Evolutionary conservation across 2,888 invertebrate species (phyloP), one percentile per base, ranked within the genome.

Genomic region (Machimus rusticus): DNA sequence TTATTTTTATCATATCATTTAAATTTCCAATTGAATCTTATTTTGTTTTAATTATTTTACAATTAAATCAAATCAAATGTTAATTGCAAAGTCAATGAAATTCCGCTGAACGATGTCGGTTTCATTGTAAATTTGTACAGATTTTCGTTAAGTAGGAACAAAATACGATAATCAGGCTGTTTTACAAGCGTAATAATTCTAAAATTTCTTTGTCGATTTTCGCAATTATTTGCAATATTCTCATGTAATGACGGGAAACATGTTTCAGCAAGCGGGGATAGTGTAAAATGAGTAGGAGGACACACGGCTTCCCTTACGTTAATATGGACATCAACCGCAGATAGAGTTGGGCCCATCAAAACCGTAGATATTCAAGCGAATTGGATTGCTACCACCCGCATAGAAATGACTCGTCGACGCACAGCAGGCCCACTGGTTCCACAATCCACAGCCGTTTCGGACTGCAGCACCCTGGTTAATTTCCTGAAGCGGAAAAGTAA

Each of bases 401-500:
- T 55, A 23, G 66, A 28, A 2, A 66, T 12, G 66, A 19, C 3
- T 23, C 66, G 12, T 66, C 28, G 28, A 23, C 19, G 23, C 66
- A 14, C 66, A 66, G 66, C 28, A 66, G 28, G 66, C 12, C 19
- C 12, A 9, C 23, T n/a, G 55, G 55, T 55, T 55, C 9, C 8
- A n/a, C 55, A 23, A 23, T 28, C 66, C 28, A 66, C 12, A 66
- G 28, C 23, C 28, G 66, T 66, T 66, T 23, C 66, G 66, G 66
- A 23, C 66, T 79, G 51, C 51, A 79, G 51, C 79, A 16, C 43
- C 31, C 51, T 51, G 31, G 51, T 79, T 79, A 79, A 79, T 79
- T 79, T 79, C 79, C 79, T 79, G 51, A n/a, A 79, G 79, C 79
- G 79, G 79, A 79, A 79, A 79, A 79, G 79, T 79, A 79, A 79